A percentile compares a stretch with the other conserved stretches of the same genome.
Conservation (phyloP, 2,888 invertebrate genomes). For the Cosmia pyralina region DNA sequence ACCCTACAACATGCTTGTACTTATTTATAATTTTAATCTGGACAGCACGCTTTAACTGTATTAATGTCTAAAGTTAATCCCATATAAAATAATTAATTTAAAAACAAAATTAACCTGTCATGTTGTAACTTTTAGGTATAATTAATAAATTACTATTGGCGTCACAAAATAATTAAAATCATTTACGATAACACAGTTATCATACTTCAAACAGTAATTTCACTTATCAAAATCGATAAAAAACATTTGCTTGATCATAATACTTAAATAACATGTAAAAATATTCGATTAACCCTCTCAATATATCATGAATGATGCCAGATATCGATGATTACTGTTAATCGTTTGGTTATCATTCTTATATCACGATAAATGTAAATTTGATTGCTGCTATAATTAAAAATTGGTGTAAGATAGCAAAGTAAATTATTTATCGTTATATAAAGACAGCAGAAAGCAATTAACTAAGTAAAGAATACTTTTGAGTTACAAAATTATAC, state of each 20-base stretch:
- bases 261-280: constrained; percentile 62
- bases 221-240: constrained; percentile 54
- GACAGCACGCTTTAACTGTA: background rate
- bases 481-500: constrained; percentile 10
- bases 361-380: constrained; percentile 62
- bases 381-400: constrained; percentile 63
- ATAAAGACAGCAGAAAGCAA: constrained; percentile 45
- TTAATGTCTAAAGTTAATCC: background rate
- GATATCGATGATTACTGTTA: constrained; percentile 68
- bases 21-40: background rate
- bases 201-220: constrained; percentile 46
- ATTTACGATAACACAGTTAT: constrained; percentile 49
- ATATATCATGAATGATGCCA: constrained; percentile 65
- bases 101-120: constrained; percentile 9
- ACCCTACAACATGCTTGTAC: background rate
- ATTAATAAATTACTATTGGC: constrained; percentile 41
- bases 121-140: constrained; percentile 35
- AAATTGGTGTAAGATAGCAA: constrained; percentile 51
- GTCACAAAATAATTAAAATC: constrained; percentile 54
- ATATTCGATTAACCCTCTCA: constrained; percentile 68
- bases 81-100: background rate
- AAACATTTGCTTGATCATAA: constrained; percentile 42
- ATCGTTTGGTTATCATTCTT: constrained; percentile 68
- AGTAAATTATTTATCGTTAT: constrained; percentile 47
- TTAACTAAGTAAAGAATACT: constrained; percentile 23